Base-by-base conservation (phyloP, 2,113 vertebrate genomes). In the Sturnus vulgaris region DNA sequence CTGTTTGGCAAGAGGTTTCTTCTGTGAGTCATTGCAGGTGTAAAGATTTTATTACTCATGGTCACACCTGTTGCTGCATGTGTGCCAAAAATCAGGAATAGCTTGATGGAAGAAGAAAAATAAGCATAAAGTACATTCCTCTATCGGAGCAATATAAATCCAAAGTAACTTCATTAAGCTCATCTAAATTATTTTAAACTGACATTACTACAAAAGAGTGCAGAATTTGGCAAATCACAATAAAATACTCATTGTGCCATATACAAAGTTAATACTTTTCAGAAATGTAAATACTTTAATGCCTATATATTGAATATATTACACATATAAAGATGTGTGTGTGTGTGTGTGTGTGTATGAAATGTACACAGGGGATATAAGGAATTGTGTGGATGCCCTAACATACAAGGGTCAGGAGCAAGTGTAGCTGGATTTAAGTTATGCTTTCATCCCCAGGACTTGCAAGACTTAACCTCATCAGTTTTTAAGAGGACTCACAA, bases 11-110 rank as follows among this genome's bases (percentile, higher is more conserved):
- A 88, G 71, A 42, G 37, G 23, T 77, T 90, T 91, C 85, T 52
- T 46, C 86, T 90, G 53, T 96, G 93, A 94, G 86, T 94, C 88
- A 95, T 70, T 84, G 94, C 95, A 96, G 94, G 93, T 97, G 92
- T 96, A 88, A 90, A 96, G 92, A 92, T 94, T 96, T 96, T 97
- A 95, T 93, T 96, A 91, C 79, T 91, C 87, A 59, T 75, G 70
- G 80, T 85, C 86, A 88, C 94, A 96, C 92, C 96, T 95, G 94
- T 76, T 92, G 55, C 66, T 75, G 70, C 27, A 13, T 31, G 35
- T 25, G 53, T 91, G 95, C 95, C 95, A 97, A 94, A 95, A 95
- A 37, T 44, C 78, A 79, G 92, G 56, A 93, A 81, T 46, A 79
- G 66, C 39, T 79, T 68, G 65, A 86, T 65, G 77, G 68, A 81